Evolutionary conservation across 2,888 invertebrate species (phyloP).

Genomic region (Melikaiella ostensackeni): DNA sequence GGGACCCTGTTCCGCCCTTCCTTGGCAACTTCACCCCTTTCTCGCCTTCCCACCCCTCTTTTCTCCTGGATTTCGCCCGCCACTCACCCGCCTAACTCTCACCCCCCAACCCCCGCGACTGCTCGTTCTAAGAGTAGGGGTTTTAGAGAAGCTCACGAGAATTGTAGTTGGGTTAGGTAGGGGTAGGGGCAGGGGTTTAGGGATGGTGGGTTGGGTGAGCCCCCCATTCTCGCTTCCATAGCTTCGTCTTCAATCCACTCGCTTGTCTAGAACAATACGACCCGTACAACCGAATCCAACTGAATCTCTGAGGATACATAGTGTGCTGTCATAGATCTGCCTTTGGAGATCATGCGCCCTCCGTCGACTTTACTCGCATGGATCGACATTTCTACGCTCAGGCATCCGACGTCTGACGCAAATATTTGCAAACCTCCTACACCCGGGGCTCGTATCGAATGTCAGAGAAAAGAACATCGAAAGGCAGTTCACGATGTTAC

Average conservation of each 20-base stretch:
- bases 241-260: conserved; percentile 54
- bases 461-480: conserved; percentile 25
- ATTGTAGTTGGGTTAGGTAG: not conserved
- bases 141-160: not conserved
- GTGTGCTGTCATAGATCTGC: conserved; percentile 29
- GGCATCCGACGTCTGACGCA: conserved; percentile 7
- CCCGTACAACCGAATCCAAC: conserved; percentile 42
- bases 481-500: conserved; percentile 27
- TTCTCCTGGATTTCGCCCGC: conserved; percentile 17
- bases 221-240: conserved; percentile 51
- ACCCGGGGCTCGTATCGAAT: not conserved
- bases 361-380: conserved; percentile 18
- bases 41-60: conserved; percentile 47
- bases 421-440: conserved; percentile 26
- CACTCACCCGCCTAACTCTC: conserved; percentile 48
- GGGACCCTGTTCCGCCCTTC: conserved; percentile 38
- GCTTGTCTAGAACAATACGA: conserved; percentile 52
- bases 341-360: conserved; percentile 36
- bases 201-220: not conserved
- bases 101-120: conserved; percentile 45
- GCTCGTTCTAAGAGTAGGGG: not conserved
- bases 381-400: conserved; percentile 18
- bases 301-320: conserved; percentile 44
- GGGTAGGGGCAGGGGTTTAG: not conserved
- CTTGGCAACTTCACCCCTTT: conserved; percentile 47